phyloP scores from a whole-genome alignment of 1,140 invertebrate species.

The Planococcus citri region DNA sequence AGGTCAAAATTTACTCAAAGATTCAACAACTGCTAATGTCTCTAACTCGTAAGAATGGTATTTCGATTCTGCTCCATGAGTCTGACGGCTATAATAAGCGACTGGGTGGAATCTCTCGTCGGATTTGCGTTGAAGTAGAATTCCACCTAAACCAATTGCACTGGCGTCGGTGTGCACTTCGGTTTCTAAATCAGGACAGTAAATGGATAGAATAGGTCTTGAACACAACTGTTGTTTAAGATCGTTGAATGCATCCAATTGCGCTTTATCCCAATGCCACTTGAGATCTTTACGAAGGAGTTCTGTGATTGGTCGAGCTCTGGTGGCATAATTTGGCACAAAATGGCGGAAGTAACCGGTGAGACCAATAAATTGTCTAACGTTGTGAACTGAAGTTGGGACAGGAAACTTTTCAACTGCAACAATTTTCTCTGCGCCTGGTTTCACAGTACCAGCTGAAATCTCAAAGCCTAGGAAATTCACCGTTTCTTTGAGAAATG shows the following conservation, averaged over 20 bases:
- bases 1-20: neutral
- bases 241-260: neutral
- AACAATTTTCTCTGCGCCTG: neutral
- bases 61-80: neutral
- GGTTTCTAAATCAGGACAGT: neutral
- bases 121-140: neutral
- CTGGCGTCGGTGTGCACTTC: too few relatives aligned
- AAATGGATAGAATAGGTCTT: slow-evolving; percentile 1
- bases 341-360: slow-evolving; percentile 9
- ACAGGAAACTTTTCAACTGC: neutral
- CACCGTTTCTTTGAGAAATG: neutral
- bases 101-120: neutral
- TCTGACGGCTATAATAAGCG: slow-evolving; percentile 13
- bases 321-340: neutral
- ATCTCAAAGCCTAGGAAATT: too few relatives aligned
- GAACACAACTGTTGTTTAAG: neutral
- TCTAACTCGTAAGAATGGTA: slow-evolving; percentile 19
- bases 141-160: too few relatives aligned
- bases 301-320: neutral
- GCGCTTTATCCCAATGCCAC: neutral
- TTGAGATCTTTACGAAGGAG: neutral
- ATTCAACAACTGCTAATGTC: neutral
- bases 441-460: neutral
- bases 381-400: neutral
- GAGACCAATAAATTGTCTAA: neutral